Percentiles rank a stretch among this genome's conserved stretches.
Evolutionary conservation across 1,140 invertebrate genomes (phyloP).

Genomic region (Drosophila ficusphila): DNA sequence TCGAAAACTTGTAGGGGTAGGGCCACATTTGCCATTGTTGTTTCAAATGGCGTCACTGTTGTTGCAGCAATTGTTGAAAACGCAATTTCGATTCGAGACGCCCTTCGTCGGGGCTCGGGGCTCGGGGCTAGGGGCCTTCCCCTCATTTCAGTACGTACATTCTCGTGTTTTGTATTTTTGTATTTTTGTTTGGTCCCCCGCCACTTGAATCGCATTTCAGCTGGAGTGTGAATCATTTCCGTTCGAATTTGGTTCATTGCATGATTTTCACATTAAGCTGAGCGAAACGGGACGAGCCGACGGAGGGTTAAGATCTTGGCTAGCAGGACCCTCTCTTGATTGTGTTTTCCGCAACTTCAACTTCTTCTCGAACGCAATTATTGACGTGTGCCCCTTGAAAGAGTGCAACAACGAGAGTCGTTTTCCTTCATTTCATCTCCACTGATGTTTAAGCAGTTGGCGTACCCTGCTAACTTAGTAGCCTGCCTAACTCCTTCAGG

Average conservation of each 20-base stretch:
- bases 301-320: slow-evolving; percentile 17
- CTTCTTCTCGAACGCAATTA: slow-evolving; percentile 75
- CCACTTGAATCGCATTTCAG: slow-evolving; percentile 57
- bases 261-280: slow-evolving; percentile 77
- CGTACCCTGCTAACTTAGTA: no score
- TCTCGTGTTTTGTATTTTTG: background rate
- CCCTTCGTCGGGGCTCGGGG: slow-evolving; percentile 7
- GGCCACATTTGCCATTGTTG: slow-evolving; percentile 47
- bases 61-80: slow-evolving; percentile 71
- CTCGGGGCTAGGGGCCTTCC: slow-evolving; percentile 3
- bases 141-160: background rate
- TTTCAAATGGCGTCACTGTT: slow-evolving; percentile 63
- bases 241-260: slow-evolving; percentile 81
- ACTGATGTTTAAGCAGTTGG: slow-evolving; percentile 4
- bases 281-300: slow-evolving; percentile 1
- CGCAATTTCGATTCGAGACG: slow-evolving; percentile 63
- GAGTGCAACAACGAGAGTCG: slow-evolving; percentile 8
- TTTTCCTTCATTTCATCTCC: background rate
- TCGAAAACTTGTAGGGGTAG: slow-evolving; percentile 31
- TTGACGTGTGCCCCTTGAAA: slow-evolving; percentile 68
- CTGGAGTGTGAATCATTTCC: slow-evolving; percentile 80
- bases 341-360: slow-evolving; percentile 75
- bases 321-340: slow-evolving; percentile 55
- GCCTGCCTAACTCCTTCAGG: no score
- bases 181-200: slow-evolving; percentile 1